Conservation (phyloP, 2,113 vertebrate genomes). For the Alethe diademata region DNA sequence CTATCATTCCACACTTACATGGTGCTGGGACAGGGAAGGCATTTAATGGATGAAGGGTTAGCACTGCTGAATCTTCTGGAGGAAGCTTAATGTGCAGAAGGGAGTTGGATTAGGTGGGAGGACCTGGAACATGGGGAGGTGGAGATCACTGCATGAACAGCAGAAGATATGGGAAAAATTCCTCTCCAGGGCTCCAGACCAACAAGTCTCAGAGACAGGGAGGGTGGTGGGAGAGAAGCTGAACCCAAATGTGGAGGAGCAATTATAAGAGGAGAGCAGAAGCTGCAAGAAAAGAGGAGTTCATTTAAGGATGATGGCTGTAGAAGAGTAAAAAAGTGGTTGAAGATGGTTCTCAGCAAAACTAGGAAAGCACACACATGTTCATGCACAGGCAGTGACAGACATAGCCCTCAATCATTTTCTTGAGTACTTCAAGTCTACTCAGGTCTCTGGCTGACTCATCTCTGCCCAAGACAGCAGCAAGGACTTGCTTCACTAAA, state of each 20-base stretch:
- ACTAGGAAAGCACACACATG: not conserved
- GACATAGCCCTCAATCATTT: not conserved
- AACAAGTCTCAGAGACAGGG: not conserved
- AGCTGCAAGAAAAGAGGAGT: not conserved
- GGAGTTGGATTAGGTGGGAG: constrained; percentile 14
- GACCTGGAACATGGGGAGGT: not conserved
- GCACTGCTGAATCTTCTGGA: not conserved
- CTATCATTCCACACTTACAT: constrained; percentile 1
- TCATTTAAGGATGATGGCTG: not conserved
- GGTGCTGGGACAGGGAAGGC: not conserved
- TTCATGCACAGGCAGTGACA: not conserved
- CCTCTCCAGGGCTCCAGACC: not conserved
- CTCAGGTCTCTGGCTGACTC: not conserved
- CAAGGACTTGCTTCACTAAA: not conserved
- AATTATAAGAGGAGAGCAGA: not conserved
- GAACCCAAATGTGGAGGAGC: not conserved
- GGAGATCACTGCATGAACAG: not conserved
- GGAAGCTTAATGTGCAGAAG: not conserved
- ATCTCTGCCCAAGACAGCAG: not conserved
- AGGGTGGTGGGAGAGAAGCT: not conserved
- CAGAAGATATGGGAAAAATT: not conserved
- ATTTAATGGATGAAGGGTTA: not conserved
- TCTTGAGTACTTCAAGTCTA: not conserved
- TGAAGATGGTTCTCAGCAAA: not conserved
- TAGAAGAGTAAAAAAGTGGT: not conserved